Conservation (phyloP, 1,140 invertebrate genomes). For the Drosophila cardini region DNA sequence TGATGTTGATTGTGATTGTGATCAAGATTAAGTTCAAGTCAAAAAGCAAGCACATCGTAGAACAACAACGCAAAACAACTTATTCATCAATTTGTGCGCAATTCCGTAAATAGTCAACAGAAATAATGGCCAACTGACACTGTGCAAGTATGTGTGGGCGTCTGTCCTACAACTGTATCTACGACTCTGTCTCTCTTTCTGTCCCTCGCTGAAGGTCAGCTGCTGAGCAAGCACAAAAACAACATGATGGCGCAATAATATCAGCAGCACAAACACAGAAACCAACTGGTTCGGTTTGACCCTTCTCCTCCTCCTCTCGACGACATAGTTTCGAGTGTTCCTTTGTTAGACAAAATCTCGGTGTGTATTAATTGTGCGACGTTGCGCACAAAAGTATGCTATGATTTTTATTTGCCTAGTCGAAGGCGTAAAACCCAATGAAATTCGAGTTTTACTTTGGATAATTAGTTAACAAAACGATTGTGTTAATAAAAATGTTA, state of each 20-base stretch:
- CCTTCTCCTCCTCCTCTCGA: background rate
- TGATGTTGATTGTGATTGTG: slow-evolving; percentile 36
- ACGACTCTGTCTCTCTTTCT: background rate
- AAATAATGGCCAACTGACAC: slow-evolving; percentile 46
- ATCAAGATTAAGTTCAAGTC: slow-evolving; percentile 62
- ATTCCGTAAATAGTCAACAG: slow-evolving; percentile 58
- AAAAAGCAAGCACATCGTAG: slow-evolving; percentile 33
- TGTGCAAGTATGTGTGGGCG: slow-evolving; percentile 2
- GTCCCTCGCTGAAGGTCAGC: slow-evolving; percentile 46
- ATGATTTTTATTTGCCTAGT: slow-evolving; percentile 18
- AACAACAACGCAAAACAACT: slow-evolving; percentile 49
- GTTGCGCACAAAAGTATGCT: slow-evolving; percentile 43
- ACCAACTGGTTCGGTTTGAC: background rate
- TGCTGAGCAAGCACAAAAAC: slow-evolving; percentile 46
- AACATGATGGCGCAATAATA: slow-evolving; percentile 47
- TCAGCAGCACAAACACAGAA: slow-evolving; percentile 2
- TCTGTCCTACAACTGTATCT: slow-evolving; percentile 10
- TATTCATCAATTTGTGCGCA: slow-evolving; percentile 66
- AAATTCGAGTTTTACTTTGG: background rate
- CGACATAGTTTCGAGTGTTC: background rate
- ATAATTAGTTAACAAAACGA: too few relatives aligned
- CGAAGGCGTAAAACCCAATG: background rate
- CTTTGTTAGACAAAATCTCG: slow-evolving; percentile 21
- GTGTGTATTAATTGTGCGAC: slow-evolving; percentile 14
- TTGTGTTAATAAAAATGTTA: background rate